Evolutionary conservation across 2,888 invertebrate genomes (phyloP).

Genomic region (Troides aeacus): DNA sequence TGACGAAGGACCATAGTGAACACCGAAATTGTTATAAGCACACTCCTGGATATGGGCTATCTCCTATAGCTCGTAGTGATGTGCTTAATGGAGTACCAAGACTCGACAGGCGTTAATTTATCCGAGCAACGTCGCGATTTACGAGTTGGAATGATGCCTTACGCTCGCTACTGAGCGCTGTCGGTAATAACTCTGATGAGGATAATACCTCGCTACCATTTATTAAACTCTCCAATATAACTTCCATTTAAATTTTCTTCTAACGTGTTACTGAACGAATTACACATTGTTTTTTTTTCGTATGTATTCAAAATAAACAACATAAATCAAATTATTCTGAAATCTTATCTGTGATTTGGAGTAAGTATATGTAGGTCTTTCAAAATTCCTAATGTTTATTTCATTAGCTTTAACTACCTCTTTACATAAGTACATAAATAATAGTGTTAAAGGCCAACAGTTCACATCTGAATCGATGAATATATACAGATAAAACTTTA

Average conservation of each 20-base stretch:
- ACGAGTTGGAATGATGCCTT: constrained; percentile 41
- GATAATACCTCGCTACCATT: constrained; percentile 19
- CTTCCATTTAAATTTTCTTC: constrained; percentile 7
- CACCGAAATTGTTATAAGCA: constrained; percentile 14
- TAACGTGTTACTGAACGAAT: background rate
- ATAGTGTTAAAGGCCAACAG: too few species aligned
- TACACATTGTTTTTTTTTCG: background rate
- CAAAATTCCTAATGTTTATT: too few species aligned
- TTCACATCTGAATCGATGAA: too few species aligned
- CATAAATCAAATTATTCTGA: too few species aligned
- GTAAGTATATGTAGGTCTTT: too few species aligned
- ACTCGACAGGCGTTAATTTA: constrained; percentile 54
- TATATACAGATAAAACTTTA: too few species aligned
- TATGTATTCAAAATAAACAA: too few species aligned
- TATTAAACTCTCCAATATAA: constrained; percentile 17
- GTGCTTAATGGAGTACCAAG: constrained; percentile 36
- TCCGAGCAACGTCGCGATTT: constrained; percentile 47
- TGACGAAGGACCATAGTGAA: too few species aligned
- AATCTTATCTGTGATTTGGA: too few species aligned
- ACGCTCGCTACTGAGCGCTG: constrained; percentile 35
- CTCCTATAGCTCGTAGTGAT: constrained; percentile 26
- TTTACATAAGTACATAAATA: too few species aligned
- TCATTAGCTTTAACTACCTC: too few species aligned
- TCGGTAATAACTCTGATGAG: constrained; percentile 28
- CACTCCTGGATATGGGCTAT: constrained; percentile 48